These are phyloP conservation scores for Bothrops alternatus DNA, from an alignment of 2,797 vertebrate genomes.

Conservation along the genomic window DNA sequence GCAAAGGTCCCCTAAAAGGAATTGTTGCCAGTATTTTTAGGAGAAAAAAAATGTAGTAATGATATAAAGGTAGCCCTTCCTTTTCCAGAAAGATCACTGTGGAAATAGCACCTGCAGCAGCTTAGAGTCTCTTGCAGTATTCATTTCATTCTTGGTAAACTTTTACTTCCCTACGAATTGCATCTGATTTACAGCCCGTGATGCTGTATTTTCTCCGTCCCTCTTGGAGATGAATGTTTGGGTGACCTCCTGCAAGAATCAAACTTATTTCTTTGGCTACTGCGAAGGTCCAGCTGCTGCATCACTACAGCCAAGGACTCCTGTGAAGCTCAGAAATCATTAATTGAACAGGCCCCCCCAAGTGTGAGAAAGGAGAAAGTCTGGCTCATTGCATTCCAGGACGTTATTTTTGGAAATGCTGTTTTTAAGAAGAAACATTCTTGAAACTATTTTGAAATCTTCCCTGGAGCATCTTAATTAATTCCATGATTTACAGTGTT, in stretches of 20 bases:
- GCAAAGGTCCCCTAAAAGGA: background rate
- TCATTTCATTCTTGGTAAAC: background rate
- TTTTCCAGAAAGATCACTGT: background rate
- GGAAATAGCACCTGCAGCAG: background rate
- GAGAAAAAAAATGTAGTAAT: background rate
- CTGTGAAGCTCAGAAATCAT: background rate
- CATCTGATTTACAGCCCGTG: background rate
- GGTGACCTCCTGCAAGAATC: background rate
- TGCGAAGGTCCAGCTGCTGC: slow-evolving; percentile 29
- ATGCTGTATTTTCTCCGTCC: accelerated
- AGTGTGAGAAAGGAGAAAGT: slow-evolving; percentile 6
- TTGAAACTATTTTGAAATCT: background rate
- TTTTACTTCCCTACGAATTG: background rate
- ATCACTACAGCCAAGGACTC: slow-evolving; percentile 19
- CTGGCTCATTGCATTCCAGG: background rate
- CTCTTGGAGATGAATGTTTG: background rate
- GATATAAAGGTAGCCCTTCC: background rate
- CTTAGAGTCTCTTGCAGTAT: background rate
- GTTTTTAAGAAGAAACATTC: background rate
- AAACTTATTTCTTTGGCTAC: background rate
- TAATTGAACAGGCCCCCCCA: slow-evolving; percentile 13
- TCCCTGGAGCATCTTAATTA: background rate
- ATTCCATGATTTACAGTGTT: background rate
- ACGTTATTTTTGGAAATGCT: slow-evolving; percentile 18
- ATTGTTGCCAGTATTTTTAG: background rate